Base-by-base conservation (phyloP, 2,797 vertebrate genomes). In the Sebastes hubbsi region DNA sequence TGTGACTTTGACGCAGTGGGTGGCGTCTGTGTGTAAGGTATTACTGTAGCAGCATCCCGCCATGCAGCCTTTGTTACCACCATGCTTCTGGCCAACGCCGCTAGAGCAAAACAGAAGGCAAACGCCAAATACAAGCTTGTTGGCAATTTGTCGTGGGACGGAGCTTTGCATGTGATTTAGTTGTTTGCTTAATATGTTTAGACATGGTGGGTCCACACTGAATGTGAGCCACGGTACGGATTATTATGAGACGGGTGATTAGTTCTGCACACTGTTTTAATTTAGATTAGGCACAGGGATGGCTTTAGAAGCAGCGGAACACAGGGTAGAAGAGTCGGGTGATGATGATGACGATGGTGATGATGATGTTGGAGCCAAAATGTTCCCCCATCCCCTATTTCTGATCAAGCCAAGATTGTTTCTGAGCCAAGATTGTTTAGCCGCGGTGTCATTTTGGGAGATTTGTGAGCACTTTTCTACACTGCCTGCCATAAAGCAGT, bases 121-220 rank as follows among this genome's bases (percentile, higher is more conserved):
- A 88, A 86, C 80, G 83, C 65, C 60, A 77, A 77, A 85, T 72
- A 80, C 84, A 65, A 69, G 85, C 86, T 83, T 62, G 79, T 78
- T 88, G 81, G 81, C 86, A 83, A 83, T 91, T 88, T 89, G 85
- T 92, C 5, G 27, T 71, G 75, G 85, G 62, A 34, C 54, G 62
- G 49, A 82, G 90, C 77, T 90, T 81, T 90, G 77, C 65, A 75
- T 84, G 78, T 63, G 81, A 87, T 91, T 81, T 69, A 73, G 64
- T 80, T 87, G 88, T 91, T 91, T 84, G 68, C 75, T 61, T 87
- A 83, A 88, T 77, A 70, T 77, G 81, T 89, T 91, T 83, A 36
- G 83, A 87, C 84, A 75, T 25, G 72, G 82, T 73, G 60, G 69
- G 22, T 55, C 64, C 55, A 55, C 60, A 61, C 65, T 62, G 55